A percentile compares a stretch with the other conserved stretches of the same genome.
Conservation (phyloP, 2,113 vertebrate genomes). For the Poeciliopsis prolifica region DNA sequence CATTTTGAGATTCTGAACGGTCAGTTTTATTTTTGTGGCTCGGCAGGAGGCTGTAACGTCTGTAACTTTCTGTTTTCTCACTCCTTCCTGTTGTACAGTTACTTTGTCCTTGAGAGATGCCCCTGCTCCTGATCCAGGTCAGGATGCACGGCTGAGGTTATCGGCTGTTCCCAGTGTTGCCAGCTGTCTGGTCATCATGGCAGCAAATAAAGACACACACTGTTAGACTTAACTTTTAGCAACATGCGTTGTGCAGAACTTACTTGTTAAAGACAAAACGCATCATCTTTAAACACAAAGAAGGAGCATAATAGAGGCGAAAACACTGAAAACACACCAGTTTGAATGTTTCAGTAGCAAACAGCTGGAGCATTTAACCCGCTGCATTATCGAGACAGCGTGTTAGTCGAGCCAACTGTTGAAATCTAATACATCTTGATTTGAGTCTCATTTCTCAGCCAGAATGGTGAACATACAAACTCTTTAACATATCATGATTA, state of each 20-base stretch:
- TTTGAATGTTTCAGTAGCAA: constrained; percentile 30
- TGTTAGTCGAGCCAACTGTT: constrained; percentile 10
- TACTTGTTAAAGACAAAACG: too few species aligned
- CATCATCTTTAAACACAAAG: too few species aligned
- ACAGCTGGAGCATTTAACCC: constrained; percentile 33
- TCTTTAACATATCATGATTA: constrained; percentile 21
- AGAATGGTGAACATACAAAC: background rate
- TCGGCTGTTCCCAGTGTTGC: constrained; percentile 28
- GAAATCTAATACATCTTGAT: constrained; percentile 18
- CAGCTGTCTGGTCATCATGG: constrained; percentile 25
- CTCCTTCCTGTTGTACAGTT: constrained; percentile 8
- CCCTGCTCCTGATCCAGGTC: constrained; percentile 22
- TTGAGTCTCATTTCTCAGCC: background rate
- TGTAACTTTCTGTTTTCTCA: background rate
- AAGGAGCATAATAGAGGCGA: background rate
- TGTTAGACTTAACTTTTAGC: too few species aligned
- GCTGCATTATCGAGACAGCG: constrained; percentile 19
- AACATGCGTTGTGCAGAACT: too few species aligned
- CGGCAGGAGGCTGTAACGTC: background rate
- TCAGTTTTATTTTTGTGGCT: background rate
- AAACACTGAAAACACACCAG: constrained; percentile 10
- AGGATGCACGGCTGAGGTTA: constrained; percentile 21
- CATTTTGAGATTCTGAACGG: background rate
- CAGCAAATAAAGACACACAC: constrained; percentile 21
- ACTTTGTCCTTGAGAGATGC: constrained; percentile 28